Percentiles rank a stretch among this genome's conserved stretches.
Evolutionary conservation across 37 sponge, comb jelly and placozoan species (phyloP).

Genomic region (Trichoplax adhaerens): DNA sequence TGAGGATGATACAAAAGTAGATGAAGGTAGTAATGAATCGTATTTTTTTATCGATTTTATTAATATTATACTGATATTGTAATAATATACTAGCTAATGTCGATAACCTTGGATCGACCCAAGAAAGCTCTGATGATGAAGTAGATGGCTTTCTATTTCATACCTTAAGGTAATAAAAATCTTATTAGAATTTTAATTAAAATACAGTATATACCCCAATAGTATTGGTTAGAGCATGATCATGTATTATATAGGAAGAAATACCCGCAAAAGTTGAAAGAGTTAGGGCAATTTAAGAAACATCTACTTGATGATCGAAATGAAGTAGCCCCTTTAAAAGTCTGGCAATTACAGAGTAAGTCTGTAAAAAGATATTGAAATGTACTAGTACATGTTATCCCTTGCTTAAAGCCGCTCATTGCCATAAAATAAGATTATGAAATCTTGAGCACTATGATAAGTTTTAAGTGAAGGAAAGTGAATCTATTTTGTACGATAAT

Average conservation of each 20-base stretch:
- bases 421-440: too few relatives aligned
- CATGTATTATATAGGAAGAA: slow-evolving; percentile 11
- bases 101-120: not conserved
- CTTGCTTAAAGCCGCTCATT: too few relatives aligned
- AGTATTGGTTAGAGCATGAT: too few relatives aligned
- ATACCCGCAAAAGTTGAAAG: slow-evolving; percentile 24
- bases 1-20: slow-evolving; percentile 64
- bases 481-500: too few relatives aligned
- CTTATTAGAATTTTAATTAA: too few relatives aligned
- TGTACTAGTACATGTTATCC: too few relatives aligned
- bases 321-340: slow-evolving; percentile 68
- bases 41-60: not conserved
- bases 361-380: not conserved
- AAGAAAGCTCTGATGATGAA: slow-evolving; percentile 30
- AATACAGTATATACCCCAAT: too few relatives aligned
- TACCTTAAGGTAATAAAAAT: slow-evolving; percentile 21
- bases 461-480: too few relatives aligned
- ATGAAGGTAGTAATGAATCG: not conserved
- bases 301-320: slow-evolving; percentile 47
- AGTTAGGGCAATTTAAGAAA: slow-evolving; percentile 44
- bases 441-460: too few relatives aligned
- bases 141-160: slow-evolving; percentile 66
- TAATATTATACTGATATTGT: not conserved
- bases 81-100: not conserved
- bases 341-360: slow-evolving; percentile 81